These are phyloP conservation scores for Oryzias celebensis DNA, from an alignment of 2,113 vertebrate genomes.

Conservation along the genomic window DNA sequence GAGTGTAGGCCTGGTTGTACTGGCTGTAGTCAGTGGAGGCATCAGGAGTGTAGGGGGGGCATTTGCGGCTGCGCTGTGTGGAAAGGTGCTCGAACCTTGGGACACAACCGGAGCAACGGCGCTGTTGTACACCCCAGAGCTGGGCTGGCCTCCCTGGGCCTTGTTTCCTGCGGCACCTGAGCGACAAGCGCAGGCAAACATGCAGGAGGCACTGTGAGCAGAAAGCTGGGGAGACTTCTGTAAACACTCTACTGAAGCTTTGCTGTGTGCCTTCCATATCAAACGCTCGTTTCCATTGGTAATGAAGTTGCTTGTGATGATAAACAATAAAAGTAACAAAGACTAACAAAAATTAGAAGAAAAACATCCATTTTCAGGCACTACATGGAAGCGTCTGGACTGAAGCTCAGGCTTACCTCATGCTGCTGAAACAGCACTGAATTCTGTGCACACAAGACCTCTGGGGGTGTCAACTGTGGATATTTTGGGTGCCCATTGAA, in stretches of 20 bases:
- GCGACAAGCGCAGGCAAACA: neutral
- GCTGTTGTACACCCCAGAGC: slow-evolving; percentile 69
- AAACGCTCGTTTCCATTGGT: neutral
- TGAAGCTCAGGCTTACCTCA: no score
- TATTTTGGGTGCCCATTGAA: neutral
- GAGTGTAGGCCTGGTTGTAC: slow-evolving; percentile 81
- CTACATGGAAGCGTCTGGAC: no score
- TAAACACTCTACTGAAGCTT: neutral
- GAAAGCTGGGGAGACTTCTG: neutral
- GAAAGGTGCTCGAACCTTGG: slow-evolving; percentile 73
- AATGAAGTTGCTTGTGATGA: no score
- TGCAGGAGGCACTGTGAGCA: neutral
- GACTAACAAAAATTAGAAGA: neutral
- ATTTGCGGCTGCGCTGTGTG: slow-evolving; percentile 55
- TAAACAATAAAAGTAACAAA: no score
- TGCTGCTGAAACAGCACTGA: neutral
- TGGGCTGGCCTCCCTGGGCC: slow-evolving; percentile 71
- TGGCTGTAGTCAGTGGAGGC: slow-evolving; percentile 81
- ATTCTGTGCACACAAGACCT: neutral
- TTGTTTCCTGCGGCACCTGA: slow-evolving; percentile 80
- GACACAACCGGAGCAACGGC: slow-evolving; percentile 76
- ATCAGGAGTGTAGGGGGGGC: slow-evolving; percentile 80
- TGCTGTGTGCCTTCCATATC: neutral
- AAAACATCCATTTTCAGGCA: neutral
- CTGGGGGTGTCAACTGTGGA: neutral